Evolutionary conservation across 2,797 vertebrate genomes (phyloP), one percentile per base, ranked within the genome.

Genomic region (Sitta carolinensis): DNA sequence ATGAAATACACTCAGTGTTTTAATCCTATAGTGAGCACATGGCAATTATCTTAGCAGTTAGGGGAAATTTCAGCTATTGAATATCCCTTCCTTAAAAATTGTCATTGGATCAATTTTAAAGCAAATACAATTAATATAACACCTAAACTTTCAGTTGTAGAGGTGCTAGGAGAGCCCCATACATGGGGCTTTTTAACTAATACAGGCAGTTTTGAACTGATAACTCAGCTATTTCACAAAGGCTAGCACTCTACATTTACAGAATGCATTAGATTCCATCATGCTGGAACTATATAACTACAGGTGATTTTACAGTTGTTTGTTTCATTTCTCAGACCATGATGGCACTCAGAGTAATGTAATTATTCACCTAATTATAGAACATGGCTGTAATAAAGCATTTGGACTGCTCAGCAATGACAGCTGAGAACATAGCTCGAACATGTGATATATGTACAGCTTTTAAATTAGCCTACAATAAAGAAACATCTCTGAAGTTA

Each of bases 251-350:
- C 78, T 27, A 11, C 50, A 48, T 83, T 90, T 85, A 50, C 51
- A 85, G 68, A 87, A 78, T 27, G 40, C 78, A 92, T 93, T 85
- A 48, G 20, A 90, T 67, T 89, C 62, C 76, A 23, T 87, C 68
- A 72, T 29, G 29, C n/a, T 76, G 55, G 54, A 80, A 55, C 54
- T 48, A 32, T 15, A 34, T 75, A 93, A 92, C 94, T 92, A 75
- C 51, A 95, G 92, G 84, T 92, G 87, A 94, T 93, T 94, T 93
- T 94, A 66, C 43, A 89, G 57, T 77, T 92, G 79, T 95, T 91
- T 93, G 32, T 89, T 89, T 95, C 79, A 85, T 91, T 89, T 81
- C 73, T 93, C 76, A 85, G 63, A 50, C 43, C 48, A 30, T 13
- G 55, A 92, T 83, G 54, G 87, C 73, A 91, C 76, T 93, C 74